Conservation (phyloP, 2,113 vertebrate species). For the Urocitellus parryii region DNA sequence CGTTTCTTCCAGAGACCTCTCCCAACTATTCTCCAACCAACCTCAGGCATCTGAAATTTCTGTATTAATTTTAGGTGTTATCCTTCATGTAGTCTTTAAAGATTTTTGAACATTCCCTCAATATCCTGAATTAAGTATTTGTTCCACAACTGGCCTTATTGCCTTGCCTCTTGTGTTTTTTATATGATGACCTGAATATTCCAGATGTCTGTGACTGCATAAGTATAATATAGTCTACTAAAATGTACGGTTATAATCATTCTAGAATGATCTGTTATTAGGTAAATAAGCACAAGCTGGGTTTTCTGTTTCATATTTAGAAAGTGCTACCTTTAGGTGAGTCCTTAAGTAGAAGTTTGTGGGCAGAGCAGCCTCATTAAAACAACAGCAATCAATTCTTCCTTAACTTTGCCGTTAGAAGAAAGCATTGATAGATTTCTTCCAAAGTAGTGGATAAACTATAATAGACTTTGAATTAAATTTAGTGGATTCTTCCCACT, state of each 20-base stretch:
- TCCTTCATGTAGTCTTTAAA: neutral
- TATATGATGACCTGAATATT: neutral
- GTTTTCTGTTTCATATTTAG: constrained; percentile 24
- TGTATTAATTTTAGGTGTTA: neutral
- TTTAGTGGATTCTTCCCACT: neutral
- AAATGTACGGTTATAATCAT: constrained; percentile 3
- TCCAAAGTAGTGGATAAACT: constrained; percentile 25
- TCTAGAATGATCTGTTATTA: neutral
- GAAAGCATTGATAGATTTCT: constrained; percentile 37
- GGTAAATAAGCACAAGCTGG: neutral
- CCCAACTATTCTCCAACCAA: neutral
- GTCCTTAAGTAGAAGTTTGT: constrained; percentile 32
- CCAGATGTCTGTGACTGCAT: neutral
- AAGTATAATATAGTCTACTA: neutral
- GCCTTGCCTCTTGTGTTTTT: neutral
- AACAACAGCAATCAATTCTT: constrained; percentile 24
- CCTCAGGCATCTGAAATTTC: neutral
- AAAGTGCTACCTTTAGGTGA: constrained; percentile 20
- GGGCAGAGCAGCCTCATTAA: constrained; percentile 24
- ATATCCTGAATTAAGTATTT: neutral
- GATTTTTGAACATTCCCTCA: neutral
- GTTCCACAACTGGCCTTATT: neutral
- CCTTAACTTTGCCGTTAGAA: constrained; percentile 40
- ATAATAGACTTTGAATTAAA: constrained; percentile 46
- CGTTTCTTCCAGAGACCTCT: neutral